phyloP scores from a whole-genome alignment of 2,113 vertebrate genomes.

The Macrotus californicus region DNA sequence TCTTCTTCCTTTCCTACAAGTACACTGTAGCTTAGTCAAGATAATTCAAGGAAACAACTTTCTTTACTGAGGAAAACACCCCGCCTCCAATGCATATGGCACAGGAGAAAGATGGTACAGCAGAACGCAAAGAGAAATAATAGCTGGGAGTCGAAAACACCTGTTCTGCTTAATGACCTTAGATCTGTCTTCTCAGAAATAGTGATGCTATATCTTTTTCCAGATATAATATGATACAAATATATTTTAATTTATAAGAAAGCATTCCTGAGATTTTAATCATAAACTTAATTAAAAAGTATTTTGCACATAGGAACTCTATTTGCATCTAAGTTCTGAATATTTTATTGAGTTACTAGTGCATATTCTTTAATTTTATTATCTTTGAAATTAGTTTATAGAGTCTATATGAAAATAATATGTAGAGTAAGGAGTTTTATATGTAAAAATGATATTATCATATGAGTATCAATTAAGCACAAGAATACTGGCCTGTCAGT shows the following conservation, averaged over 20 bases:
- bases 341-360: not conserved
- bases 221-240: not conserved
- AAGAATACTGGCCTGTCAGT: not conserved
- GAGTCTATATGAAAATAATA: not conserved
- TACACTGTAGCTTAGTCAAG: not conserved
- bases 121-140: conserved; percentile 38
- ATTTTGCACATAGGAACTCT: not conserved
- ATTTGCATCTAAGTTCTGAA: conserved; percentile 29
- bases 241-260: conserved; percentile 33
- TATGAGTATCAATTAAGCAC: not conserved
- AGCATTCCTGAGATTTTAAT: conserved; percentile 24
- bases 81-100: conserved; percentile 63
- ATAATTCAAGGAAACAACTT: conserved; percentile 23
- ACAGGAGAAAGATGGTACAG: conserved; percentile 23
- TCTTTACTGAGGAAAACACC: conserved; percentile 40
- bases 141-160: conserved; percentile 1
- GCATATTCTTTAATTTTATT: not conserved
- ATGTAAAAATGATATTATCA: not conserved
- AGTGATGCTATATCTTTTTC: not conserved
- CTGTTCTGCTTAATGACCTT: conserved; percentile 30
- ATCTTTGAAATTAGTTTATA: conserved; percentile 11
- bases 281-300: conserved; percentile 35
- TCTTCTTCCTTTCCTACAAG: not conserved
- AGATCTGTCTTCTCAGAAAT: conserved; percentile 17
- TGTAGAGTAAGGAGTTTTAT: not conserved